Conservation (phyloP, 2,888 invertebrate genomes). For the Clistopyga incitator region DNA sequence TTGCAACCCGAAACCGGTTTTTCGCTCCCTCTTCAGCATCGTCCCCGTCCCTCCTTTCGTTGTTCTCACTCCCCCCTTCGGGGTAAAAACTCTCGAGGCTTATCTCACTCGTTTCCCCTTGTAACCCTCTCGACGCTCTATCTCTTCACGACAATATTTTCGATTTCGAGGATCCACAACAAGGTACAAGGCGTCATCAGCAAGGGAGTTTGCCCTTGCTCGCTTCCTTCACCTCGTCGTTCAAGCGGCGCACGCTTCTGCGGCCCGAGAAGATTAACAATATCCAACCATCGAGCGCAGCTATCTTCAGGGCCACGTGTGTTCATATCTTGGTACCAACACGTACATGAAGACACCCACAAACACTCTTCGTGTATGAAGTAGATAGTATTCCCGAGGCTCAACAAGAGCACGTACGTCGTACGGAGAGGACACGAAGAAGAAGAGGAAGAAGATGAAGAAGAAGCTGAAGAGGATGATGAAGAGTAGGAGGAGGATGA, state of each 20-base stretch:
- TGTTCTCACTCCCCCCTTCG: conserved; percentile 40
- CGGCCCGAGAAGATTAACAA: conserved; percentile 77
- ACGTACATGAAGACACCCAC: conserved; percentile 29
- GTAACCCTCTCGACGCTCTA: conserved; percentile 39
- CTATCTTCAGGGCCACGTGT: conserved; percentile 57
- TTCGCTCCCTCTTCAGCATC: conserved; percentile 24
- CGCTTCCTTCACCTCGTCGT: conserved; percentile 45
- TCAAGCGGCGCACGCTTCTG: conserved; percentile 47
- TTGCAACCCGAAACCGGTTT: conserved; percentile 49
- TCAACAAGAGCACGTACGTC: conserved; percentile 65
- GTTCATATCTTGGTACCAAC: conserved; percentile 4
- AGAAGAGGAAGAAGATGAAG: conserved; percentile 36
- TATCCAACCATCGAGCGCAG: conserved; percentile 75
- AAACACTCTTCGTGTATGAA: conserved; percentile 17
- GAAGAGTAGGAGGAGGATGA: conserved; percentile 44
- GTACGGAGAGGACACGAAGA: conserved; percentile 46
- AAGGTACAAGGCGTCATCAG: conserved; percentile 57
- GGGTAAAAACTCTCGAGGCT: conserved; percentile 52
- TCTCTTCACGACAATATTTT: conserved; percentile 51
- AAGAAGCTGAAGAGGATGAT: conserved; percentile 27
- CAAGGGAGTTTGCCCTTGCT: conserved; percentile 44
- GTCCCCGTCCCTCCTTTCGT: conserved; percentile 53
- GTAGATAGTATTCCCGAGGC: conserved; percentile 51
- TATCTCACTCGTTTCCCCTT: conserved; percentile 57
- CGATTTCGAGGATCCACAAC: conserved; percentile 65